Evolutionary conservation across 2,888 invertebrate genomes (phyloP).

Genomic region (Arrhopalites spinosus): DNA sequence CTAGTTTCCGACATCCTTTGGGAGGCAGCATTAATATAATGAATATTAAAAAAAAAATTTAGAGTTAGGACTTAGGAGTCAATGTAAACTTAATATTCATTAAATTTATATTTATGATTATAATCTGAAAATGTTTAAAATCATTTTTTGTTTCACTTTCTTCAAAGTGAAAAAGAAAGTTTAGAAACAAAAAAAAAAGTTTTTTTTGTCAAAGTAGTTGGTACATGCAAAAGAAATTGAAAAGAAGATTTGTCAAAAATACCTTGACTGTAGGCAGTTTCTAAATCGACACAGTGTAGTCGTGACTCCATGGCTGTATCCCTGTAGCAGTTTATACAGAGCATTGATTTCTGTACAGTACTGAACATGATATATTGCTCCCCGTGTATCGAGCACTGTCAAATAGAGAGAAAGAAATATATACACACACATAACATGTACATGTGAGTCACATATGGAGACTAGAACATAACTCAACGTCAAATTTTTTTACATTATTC

Average conservation of each 20-base stretch:
- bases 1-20: conserved; percentile 72
- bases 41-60: no score
- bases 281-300: conserved; percentile 72
- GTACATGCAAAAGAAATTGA: no score
- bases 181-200: no score
- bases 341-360: conserved; percentile 70
- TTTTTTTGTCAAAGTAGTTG: no score
- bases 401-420: neutral
- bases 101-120: no score
- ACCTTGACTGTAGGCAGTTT: conserved; percentile 74
- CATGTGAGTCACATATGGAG: neutral
- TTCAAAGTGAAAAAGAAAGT: no score
- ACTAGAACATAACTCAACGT: neutral
- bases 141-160: no score
- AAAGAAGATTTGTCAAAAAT: no score
- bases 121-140: no score
- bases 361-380: conserved; percentile 78
- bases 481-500: neutral
- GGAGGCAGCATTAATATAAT: no score
- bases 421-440: conserved; percentile 13
- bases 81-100: no score
- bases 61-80: no score
- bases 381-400: conserved; percentile 69
- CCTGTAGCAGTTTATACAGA: conserved; percentile 76
- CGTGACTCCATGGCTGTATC: conserved; percentile 71